Base-by-base conservation (phyloP, 2,888 invertebrate species). In the Allophyes oxyacanthae region DNA sequence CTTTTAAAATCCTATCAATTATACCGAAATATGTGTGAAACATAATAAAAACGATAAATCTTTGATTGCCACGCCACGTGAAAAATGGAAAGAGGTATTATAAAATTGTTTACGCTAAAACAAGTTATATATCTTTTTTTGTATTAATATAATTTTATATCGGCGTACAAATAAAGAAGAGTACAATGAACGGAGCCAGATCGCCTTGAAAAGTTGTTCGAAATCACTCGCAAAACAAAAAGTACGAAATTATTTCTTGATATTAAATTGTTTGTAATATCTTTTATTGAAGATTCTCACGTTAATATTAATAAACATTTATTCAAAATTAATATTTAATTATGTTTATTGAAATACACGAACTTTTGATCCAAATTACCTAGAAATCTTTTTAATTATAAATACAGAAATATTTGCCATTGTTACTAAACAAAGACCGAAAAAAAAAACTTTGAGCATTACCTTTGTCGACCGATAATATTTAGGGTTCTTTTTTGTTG, bases 401-500 rank as follows among this genome's bases (percentile, higher is more conserved):
- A 2, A 20, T 20, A 20, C 20, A 20, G 4, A 2, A 20, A 20
- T 20, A 2, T 20, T 2, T 20, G 2, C 20, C 20, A 3, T 20
- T 20, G 20, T 26, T 33, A 13, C 9, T 1, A 41, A 49, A 36
- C 13, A 28, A 26, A n/a, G 14, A 48, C 11, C 9, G 13, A 58
- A 62, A 2, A 51, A 57, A 59, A 62, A 75, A 77, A 83, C 80
- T 88, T 92, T 92, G 92, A 82, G 92, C 91, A 81, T 89, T 69
- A 52, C 70, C 68, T 67, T 61, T 79, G 75, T 73, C 76, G 75
- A 69, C 72, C 86, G 80, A 89, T 88, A 91, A 91, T 90, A 92
- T 93, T 92, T 91, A 91, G 92, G 92, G 91, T 91, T 88, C 89
- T 89, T 93, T 91, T 94, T 94, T 92, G 92, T 92, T 89, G 85